These are phyloP conservation scores for Seriola rivoliana DNA, from an alignment of 2,113 vertebrate species.

Conservation along the genomic window DNA sequence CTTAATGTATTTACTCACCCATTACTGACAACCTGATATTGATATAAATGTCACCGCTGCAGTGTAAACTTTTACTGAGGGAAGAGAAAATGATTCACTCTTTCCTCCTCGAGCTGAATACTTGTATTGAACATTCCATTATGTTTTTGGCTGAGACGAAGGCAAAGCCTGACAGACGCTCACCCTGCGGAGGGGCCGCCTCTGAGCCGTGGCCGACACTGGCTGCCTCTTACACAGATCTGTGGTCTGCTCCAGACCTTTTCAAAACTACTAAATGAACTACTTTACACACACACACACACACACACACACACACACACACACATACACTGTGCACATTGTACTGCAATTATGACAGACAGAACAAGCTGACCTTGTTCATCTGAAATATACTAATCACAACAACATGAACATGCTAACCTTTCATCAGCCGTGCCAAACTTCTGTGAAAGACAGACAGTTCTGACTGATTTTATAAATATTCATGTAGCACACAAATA, in stretches of 20 bases:
- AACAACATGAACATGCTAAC: conserved; percentile 16
- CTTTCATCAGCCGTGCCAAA: conserved; percentile 34
- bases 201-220: conserved; percentile 31
- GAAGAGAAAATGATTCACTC: conserved; percentile 22
- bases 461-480: conserved; percentile 34
- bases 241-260: conserved; percentile 66
- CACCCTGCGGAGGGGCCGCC: conserved; percentile 42
- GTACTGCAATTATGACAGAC: conserved; percentile 51
- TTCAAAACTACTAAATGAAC: conserved; percentile 54
- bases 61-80: conserved; percentile 10
- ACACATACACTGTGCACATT: conserved; percentile 33
- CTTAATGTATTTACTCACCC: conserved; percentile 23
- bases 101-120: conserved; percentile 43
- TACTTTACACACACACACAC: conserved; percentile 35
- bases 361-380: conserved; percentile 35
- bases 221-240: conserved; percentile 66
- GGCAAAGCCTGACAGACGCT: conserved; percentile 55
- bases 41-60: conserved; percentile 15
- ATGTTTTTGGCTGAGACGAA: conserved; percentile 59
- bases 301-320: conserved; percentile 13
- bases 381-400: conserved; percentile 29
- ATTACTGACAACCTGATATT: conserved; percentile 16
- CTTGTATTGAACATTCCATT: conserved; percentile 67
- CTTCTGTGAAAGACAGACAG: conserved; percentile 10
- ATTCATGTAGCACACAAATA: conserved; percentile 12